phyloP scores from a whole-genome alignment of 1,140 invertebrate genomes.

The Aporrectodea caliginosa region DNA sequence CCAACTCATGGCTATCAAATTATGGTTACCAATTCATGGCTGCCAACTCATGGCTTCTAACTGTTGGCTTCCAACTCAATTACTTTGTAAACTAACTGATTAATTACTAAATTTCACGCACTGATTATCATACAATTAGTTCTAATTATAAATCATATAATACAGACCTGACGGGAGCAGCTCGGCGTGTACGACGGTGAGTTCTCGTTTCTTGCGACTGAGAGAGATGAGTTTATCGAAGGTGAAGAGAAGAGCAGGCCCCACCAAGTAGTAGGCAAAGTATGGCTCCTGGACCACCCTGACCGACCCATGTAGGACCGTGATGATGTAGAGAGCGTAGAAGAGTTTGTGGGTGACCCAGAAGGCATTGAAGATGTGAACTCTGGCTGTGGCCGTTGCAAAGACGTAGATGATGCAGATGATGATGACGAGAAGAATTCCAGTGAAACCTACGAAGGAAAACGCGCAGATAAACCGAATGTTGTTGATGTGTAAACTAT shows the following conservation, averaged over 20 bases:
- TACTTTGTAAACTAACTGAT: too few species aligned
- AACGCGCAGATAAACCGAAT: too few species aligned
- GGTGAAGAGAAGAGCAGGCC: constrained; percentile 82
- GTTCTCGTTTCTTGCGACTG: constrained; percentile 65
- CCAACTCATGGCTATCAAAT: too few species aligned
- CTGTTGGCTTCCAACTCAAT: too few species aligned
- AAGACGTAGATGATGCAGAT: constrained; percentile 97
- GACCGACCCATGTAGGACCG: constrained; percentile 89
- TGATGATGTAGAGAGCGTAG: constrained; percentile 81
- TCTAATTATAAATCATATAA: too few species aligned
- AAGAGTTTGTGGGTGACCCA: constrained; percentile 96
- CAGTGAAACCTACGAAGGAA: constrained; percentile 73
- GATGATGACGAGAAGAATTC: constrained; percentile 85
- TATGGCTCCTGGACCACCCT: constrained; percentile 71
- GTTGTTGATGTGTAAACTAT: too few species aligned
- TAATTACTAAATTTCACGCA: too few species aligned
- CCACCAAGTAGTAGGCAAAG: constrained; percentile 95
- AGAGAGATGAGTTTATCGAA: constrained; percentile 87
- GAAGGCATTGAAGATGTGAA: constrained; percentile 70
- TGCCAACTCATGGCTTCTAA: too few species aligned
- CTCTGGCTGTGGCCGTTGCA: constrained; percentile 87
- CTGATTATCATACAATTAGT: too few species aligned
- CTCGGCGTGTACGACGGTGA: constrained; percentile 93
- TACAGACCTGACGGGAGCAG: constrained; percentile 78
- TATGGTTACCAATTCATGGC: too few species aligned